Conservation (phyloP, 1,140 invertebrate species). For the Ceratina japonica region DNA sequence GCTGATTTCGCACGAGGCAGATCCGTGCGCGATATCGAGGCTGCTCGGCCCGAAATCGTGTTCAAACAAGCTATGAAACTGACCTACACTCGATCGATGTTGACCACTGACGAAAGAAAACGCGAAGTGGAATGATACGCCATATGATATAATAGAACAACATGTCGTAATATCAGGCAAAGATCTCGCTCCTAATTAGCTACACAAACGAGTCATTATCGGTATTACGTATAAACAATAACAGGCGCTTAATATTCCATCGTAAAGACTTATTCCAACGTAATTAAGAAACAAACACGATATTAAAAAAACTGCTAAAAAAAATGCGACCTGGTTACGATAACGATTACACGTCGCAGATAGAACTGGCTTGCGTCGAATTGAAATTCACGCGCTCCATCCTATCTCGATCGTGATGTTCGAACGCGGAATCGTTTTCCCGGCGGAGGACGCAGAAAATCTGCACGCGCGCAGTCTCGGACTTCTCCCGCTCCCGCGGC, state of each 20-base stretch:
- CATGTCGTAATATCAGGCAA: not conserved
- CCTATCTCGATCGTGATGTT: not conserved
- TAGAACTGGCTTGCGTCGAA: too few relatives aligned
- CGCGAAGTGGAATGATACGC: too few relatives aligned
- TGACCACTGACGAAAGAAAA: not conserved
- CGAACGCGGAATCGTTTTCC: not conserved
- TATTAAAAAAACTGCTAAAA: too few relatives aligned
- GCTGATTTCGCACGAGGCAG: constrained; percentile 1
- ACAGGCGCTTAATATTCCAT: not conserved
- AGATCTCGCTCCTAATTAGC: not conserved
- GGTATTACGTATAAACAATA: constrained; percentile 2
- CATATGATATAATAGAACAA: too few relatives aligned
- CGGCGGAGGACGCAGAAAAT: not conserved
- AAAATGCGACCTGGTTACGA: not conserved
- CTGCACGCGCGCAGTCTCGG: not conserved
- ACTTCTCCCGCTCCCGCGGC: constrained; percentile 3
- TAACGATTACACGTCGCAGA: too few relatives aligned
- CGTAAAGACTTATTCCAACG: not conserved
- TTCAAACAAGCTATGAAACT: constrained; percentile 43
- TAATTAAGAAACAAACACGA: not conserved
- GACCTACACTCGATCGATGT: constrained; percentile 53
- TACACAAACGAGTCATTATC: not conserved
- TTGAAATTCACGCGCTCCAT: too few relatives aligned
- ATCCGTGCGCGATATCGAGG: constrained; percentile 4
- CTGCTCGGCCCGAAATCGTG: not conserved